Base-by-base conservation (phyloP, 92 coral and sea anemone species). In the Ricordea florida region DNA sequence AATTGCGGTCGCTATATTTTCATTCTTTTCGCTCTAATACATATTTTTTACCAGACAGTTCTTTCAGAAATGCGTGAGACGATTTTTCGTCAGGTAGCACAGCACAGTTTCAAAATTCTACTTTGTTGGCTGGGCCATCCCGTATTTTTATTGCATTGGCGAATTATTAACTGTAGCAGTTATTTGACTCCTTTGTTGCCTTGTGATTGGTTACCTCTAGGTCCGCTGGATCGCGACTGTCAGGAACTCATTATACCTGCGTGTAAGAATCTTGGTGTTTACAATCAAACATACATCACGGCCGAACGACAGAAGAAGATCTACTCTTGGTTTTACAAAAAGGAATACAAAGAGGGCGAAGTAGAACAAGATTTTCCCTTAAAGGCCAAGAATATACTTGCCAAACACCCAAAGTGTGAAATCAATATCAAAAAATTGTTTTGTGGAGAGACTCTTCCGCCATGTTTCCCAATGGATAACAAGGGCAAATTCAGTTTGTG, bases 181-280 rank as follows among this genome's bases (percentile, higher is more conserved):
- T 7, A 52, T 27, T 52, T 22, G 36, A 9, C 34, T 24, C 38
- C 30, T 6, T 8, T 37, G 49, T 37, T 14, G 4, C 21, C 22
- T 27, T 26, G 14, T n/a, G 5, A 28, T 21, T 31, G 11, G 0
- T 33, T 45, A 9, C 15, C 2, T 45, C 35, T 45, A 87, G 92
- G 87, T 60, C 92, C 92, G 10, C 74, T 87, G 11, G 84, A 87
- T 21, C 58, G 92, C 37, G 69, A 67, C 38, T 87, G 92, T 56
- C 50, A 40, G 38, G 14, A 63, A 14, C 25, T 81, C 51, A 61
- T 87, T 61, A 30, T 87, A 35, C 92, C 92, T 0, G 72, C 79
- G 35, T 87, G 87, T 44, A 55, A 87, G 68, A 50, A 62, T 21
- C 43, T 74, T 2, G 77, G 84, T 3, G 57, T 58, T 14, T 58